These are phyloP conservation scores for Helicorthomorpha holstii DNA, from an alignment of 1,140 invertebrate species.

Conservation along the genomic window DNA sequence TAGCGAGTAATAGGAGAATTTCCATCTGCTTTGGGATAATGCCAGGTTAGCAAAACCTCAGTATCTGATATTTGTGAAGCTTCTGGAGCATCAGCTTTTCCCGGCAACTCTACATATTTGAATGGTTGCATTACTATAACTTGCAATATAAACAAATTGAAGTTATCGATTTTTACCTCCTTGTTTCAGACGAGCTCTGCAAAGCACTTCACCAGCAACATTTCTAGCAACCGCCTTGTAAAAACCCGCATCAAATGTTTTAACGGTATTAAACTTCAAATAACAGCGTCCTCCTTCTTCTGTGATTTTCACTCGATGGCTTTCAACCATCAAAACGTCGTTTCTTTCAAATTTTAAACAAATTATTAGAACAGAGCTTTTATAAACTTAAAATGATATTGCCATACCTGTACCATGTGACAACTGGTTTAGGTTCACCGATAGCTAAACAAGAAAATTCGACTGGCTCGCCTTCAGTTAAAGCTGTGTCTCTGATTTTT, in stretches of 20 bases:
- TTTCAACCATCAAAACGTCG: conserved; percentile 64
- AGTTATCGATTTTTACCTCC: conserved; percentile 24
- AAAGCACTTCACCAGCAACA: conserved; percentile 35
- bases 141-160: neutral
- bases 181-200: conserved; percentile 29
- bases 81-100: conserved; percentile 70
- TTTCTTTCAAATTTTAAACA: conserved; percentile 32
- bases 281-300: conserved; percentile 57
- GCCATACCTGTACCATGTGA: conserved; percentile 82
- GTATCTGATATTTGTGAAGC: conserved; percentile 61
- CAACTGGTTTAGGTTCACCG: conserved; percentile 67
- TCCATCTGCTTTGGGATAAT: conserved; percentile 53
- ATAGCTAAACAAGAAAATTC: conserved; percentile 68
- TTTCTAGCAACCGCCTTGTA: conserved; percentile 92
- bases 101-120: conserved; percentile 34
- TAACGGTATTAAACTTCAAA: conserved; percentile 50
- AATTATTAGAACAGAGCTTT: neutral
- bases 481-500: conserved; percentile 42
- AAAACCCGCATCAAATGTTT: conserved; percentile 67
- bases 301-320: conserved; percentile 52
- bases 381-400: neutral
- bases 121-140: neutral
- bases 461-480: conserved; percentile 56
- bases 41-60: conserved; percentile 71
- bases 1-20: conserved; percentile 70